Base-by-base conservation (phyloP, 2,113 vertebrate species). In the Paralichthys olivaceus region DNA sequence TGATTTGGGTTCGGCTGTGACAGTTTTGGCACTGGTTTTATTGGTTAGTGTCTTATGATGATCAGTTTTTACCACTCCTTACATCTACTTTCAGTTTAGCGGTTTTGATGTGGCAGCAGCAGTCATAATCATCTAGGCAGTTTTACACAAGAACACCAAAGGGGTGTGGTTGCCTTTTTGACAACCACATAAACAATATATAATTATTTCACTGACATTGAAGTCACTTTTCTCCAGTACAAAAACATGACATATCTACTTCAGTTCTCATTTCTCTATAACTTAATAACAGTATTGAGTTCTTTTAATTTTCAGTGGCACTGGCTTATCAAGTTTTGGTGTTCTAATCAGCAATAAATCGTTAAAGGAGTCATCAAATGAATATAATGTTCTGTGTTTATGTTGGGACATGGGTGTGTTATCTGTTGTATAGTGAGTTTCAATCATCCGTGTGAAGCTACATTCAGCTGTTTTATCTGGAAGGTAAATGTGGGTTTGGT, bases 401-500 rank as follows among this genome's bases (percentile, higher is more conserved):
- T 14, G 23, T 11, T 12, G 72, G 62, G 47, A 29, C 47, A 17
- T 64, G 53, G 26, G 34, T 54, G 57, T 64, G 40, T 47, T 32
- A 51, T 47, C 2, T 60, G n/a, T 8, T 0, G 2, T 9, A 5
- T 3, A 69, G 1, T 28, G 63, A 70, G 32, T 69, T 43, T 47
- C 4, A 79, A 78, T 76, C 40, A 69, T 62, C 5, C 5, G 23
- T 55, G 53, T 12, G 25, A 29, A 57, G 40, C 20, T 62, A 20
- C 56, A 28, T 63, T 57, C 4, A 57, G 17, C 40, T 66, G 28
- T 53, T 72, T 58, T 7, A 43, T 64, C 63, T 58, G 49, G n/a
- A 75, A 22, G 65, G 29, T 62, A 29, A 69, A 32, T 28, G 4
- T 68, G 69, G 76, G 81, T 82, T 81, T 83, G 80, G 75, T 64